Evolutionary conservation across 1,140 invertebrate genomes (phyloP), one percentile per base, ranked within the genome.

Genomic region (Periplaneta americana): DNA sequence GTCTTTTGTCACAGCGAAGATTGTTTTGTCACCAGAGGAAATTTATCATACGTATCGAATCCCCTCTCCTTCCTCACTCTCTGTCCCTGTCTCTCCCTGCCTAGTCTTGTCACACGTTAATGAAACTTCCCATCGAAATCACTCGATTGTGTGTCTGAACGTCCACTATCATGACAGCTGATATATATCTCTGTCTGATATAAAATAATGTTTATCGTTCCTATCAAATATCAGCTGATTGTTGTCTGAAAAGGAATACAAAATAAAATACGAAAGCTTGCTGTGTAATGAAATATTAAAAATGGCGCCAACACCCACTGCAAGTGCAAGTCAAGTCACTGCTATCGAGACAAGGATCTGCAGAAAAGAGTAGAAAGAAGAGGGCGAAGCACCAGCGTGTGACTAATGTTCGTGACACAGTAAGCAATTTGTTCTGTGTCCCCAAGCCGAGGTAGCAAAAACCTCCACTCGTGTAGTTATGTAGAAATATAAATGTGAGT

Each of bases 361-460:
- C 48, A 66, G 48, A 48, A 48, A 17, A 48, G 39, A 66, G n/a
- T 4, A 66, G 8, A n/a, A 66, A 66, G 22, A n/a, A 66, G 28
- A 66, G 48, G 28, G 28, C 22, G 48, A 28, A 66, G 48, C 13
- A 66, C 22, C 48, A 66, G 13, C 48, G 48, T 66, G 48, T 66
- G 48, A 66, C 48, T 66, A 66, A 66, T 66, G 48, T 66, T 66
- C 48, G 75, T 77, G 33, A 36, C 75, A 77, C 33, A 34, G 75
- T 77, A 6, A 34, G 35, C 75, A 77, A 77, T 77, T 77, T 77
- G 75, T 77, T 36, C 33, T 13, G 35, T 36, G 75, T 77, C 33
- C 31, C 75, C 22, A n/a, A 66, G 48, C 48, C 11, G 48, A 77
- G 35, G 75, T 77, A 77, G 75, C 75, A 77, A 77, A 77, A 77